Evolutionary conservation across 2,113 vertebrate species (phyloP).

Genomic region (Cyprinodon tularosa): DNA sequence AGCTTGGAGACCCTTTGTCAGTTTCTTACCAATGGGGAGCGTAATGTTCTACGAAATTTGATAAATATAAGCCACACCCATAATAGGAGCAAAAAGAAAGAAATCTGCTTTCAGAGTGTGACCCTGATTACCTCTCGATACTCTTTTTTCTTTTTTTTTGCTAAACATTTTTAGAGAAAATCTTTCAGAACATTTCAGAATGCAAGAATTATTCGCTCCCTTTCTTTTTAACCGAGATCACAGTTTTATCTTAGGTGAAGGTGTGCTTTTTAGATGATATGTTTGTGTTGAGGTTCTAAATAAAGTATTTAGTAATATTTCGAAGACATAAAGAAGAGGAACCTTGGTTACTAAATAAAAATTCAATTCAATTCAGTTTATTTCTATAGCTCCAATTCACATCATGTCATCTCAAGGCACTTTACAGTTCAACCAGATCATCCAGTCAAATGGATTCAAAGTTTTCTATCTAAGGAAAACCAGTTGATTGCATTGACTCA

Average conservation of each 20-base stretch:
- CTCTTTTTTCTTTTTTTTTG: constrained; percentile 5
- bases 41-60: constrained; percentile 48
- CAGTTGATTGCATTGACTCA: too few species aligned
- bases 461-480: too few species aligned
- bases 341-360: too few species aligned
- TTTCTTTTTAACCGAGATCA: constrained; percentile 51
- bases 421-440: too few species aligned
- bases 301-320: too few species aligned
- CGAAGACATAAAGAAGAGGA: not conserved
- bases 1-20: constrained; percentile 53
- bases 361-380: too few species aligned
- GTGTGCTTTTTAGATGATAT: constrained; percentile 10
- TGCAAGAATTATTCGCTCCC: constrained; percentile 49
- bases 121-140: constrained; percentile 56
- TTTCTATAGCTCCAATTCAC: too few species aligned
- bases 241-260: constrained; percentile 41
- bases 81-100: constrained; percentile 29
- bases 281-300: not conserved
- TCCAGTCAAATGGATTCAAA: too few species aligned
- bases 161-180: constrained; percentile 25
- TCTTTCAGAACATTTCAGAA: constrained; percentile 28
- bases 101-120: constrained; percentile 30
- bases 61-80: constrained; percentile 52
- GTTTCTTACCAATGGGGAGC: constrained; percentile 46
- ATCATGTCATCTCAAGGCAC: too few species aligned